phyloP scores from a whole-genome alignment of 2,888 invertebrate species.

The Erebia epiphron region DNA sequence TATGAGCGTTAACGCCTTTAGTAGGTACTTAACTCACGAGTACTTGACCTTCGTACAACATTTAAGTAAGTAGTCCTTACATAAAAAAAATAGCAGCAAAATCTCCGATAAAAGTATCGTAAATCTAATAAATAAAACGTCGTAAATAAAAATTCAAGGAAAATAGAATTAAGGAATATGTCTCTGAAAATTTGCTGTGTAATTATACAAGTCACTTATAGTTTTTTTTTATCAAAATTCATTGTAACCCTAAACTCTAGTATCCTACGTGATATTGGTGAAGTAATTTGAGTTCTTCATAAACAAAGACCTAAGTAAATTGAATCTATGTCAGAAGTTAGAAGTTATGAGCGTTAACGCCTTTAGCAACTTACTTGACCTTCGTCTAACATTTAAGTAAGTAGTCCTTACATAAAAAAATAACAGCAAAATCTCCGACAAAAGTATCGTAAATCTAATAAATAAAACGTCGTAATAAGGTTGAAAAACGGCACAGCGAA shows the following conservation, averaged over 20 bases:
- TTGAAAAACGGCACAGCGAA: slow-evolving; percentile 40
- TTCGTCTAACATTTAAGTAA: not conserved
- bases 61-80: not conserved
- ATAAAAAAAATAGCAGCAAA: slow-evolving; percentile 11
- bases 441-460: slow-evolving; percentile 34
- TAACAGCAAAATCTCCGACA: not conserved
- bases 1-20: slow-evolving; percentile 1
- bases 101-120: slow-evolving; percentile 16
- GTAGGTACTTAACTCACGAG: too few species aligned
- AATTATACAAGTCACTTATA: too few species aligned
- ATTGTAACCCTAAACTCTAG: too few species aligned
- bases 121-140: slow-evolving; percentile 38
- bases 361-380: not conserved
- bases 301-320: not conserved
- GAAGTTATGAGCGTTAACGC: not conserved
- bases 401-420: slow-evolving; percentile 1
- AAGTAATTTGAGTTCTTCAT: not conserved
- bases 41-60: not conserved
- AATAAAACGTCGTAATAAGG: slow-evolving; percentile 38
- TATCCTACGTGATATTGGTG: not conserved
- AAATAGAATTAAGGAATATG: too few species aligned
- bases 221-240: too few species aligned
- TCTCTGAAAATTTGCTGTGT: too few species aligned
- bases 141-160: slow-evolving; percentile 19
- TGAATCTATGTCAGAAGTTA: not conserved